Percentiles rank a stretch among this genome's conserved stretches.
Evolutionary conservation across 2,113 vertebrate genomes (phyloP).

Genomic region (Sardina pilchardus): DNA sequence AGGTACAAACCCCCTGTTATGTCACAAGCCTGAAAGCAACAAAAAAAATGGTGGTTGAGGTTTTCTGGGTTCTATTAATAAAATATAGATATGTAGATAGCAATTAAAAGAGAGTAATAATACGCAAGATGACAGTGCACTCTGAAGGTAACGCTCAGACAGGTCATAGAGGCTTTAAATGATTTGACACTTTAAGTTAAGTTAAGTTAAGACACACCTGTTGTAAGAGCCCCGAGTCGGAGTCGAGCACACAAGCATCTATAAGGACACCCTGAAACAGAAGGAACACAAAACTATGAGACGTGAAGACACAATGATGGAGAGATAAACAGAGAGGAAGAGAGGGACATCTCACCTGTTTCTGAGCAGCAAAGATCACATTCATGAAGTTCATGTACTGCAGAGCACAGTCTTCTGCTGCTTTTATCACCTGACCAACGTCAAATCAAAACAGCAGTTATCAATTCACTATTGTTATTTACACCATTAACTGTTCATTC

Average conservation of each 20-base stretch:
- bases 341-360: constrained; percentile 76
- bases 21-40: constrained; percentile 86
- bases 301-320: neutral
- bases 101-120: neutral
- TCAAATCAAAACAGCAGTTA: neutral
- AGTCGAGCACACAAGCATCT: constrained; percentile 91
- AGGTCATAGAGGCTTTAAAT: neutral
- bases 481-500: neutral
- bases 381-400: constrained; percentile 99
- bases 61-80: neutral
- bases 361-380: constrained; percentile 95
- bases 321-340: neutral
- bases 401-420: constrained; percentile 87
- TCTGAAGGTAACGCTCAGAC: neutral
- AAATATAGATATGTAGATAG: neutral
- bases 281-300: constrained; percentile 28
- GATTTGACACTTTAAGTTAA: neutral
- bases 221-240: constrained; percentile 93
- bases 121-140: neutral
- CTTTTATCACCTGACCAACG: constrained; percentile 87
- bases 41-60: neutral
- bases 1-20: constrained; percentile 95
- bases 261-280: constrained; percentile 85
- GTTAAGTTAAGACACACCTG: constrained; percentile 74
- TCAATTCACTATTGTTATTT: neutral